Conservation (phyloP, 2,113 vertebrate genomes). For the Emydocephalus ijimae region DNA sequence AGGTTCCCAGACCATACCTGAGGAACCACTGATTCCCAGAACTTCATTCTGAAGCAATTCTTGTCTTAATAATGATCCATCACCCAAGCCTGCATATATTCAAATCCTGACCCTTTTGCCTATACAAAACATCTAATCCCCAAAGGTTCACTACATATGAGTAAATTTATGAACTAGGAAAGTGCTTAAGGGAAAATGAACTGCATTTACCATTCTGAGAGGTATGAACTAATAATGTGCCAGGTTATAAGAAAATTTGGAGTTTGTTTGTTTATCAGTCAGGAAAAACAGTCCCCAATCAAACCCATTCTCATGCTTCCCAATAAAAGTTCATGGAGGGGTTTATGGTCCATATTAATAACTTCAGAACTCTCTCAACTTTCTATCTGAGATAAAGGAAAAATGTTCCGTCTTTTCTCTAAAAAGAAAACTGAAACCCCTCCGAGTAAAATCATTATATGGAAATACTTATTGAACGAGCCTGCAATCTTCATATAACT, state of each 20-base stretch:
- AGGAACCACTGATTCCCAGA: neutral
- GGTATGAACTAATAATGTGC: neutral
- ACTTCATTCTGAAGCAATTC: neutral
- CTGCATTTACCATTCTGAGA: neutral
- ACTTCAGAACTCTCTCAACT: neutral
- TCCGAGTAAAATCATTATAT: too few species aligned
- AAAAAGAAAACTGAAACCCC: neutral
- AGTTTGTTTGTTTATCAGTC: neutral
- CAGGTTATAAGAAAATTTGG: neutral
- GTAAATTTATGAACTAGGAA: neutral
- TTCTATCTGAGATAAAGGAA: neutral
- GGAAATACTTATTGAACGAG: neutral
- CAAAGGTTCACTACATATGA: slow-evolving; percentile 15
- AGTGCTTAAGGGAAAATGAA: neutral
- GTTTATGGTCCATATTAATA: neutral
- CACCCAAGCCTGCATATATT: neutral
- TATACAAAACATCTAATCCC: neutral
- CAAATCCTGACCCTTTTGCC: neutral
- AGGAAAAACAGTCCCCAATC: neutral
- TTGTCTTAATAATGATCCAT: neutral
- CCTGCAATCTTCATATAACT: neutral
- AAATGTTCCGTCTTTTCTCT: neutral
- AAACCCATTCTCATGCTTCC: neutral
- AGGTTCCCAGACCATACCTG: neutral
- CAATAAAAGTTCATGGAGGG: neutral